Conservation (phyloP, 2,888 invertebrate genomes). For the Galerucella calmariensis region DNA sequence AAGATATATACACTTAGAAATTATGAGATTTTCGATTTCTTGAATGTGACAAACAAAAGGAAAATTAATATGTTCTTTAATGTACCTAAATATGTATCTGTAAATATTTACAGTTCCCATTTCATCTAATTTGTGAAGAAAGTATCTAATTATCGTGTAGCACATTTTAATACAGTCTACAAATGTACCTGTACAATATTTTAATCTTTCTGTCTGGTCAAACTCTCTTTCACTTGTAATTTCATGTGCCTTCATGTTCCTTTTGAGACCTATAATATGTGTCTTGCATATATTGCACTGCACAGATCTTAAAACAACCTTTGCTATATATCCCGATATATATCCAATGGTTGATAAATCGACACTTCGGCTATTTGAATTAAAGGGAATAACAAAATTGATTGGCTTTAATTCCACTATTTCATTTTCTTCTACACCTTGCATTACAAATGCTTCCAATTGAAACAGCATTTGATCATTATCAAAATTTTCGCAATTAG, state of each 20-base stretch:
- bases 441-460: conserved; percentile 5
- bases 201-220: conserved; percentile 3
- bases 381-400: too few relatives aligned
- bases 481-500: conserved; percentile 8
- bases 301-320: too few relatives aligned
- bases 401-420: too few relatives aligned
- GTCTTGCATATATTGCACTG: too few relatives aligned
- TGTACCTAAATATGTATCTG: background rate
- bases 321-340: too few relatives aligned
- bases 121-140: background rate
- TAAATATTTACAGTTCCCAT: conserved; percentile 5
- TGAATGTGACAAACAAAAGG: conserved; percentile 8
- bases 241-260: background rate
- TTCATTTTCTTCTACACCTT: conserved; percentile 3
- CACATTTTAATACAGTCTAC: background rate
- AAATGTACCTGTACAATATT: conserved; percentile 14
- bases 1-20: background rate
- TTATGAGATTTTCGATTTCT: conserved; percentile 1
- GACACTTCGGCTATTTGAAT: background rate
- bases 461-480: conserved; percentile 9
- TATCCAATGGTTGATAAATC: too few relatives aligned
- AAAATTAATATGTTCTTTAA: conserved; percentile 5
- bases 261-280: too few relatives aligned
- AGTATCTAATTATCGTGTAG: conserved; percentile 5
- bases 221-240: conserved; percentile 1